Evolutionary conservation across 2,113 vertebrate species (phyloP).

Genomic region (Callipepla californica): DNA sequence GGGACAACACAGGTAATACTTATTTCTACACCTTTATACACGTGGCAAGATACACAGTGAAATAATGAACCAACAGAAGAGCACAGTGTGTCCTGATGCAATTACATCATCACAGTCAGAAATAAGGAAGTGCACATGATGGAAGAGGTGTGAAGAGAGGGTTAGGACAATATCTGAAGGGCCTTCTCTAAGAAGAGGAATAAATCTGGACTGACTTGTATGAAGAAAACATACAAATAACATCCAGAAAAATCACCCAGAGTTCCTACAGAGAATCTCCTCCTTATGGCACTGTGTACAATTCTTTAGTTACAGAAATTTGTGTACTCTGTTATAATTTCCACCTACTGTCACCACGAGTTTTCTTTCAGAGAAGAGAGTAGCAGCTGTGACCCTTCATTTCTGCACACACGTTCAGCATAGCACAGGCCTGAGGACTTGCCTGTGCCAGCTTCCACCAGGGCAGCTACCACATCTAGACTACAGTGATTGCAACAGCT

Average conservation of each 20-base stretch:
- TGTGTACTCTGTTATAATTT: not conserved
- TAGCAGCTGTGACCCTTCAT: not conserved
- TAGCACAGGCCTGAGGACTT: not conserved
- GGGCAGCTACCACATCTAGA: not conserved
- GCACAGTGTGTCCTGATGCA: not conserved
- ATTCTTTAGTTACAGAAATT: too few relatives aligned
- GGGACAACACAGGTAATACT: not conserved
- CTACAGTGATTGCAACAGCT: not conserved
- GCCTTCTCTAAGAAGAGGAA: not conserved
- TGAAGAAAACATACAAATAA: not conserved
- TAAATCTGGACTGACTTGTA: not conserved
- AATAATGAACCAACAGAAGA: not conserved
- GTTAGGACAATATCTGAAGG: not conserved
- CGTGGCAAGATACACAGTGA: not conserved
- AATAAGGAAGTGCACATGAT: not conserved
- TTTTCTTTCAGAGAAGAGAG: not conserved
- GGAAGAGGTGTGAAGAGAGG: not conserved
- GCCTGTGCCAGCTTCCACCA: constrained; percentile 54
- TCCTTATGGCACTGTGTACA: too few relatives aligned
- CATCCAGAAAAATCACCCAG: not conserved
- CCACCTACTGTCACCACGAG: not conserved
- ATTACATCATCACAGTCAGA: not conserved
- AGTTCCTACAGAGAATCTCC: not conserved
- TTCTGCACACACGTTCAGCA: not conserved
- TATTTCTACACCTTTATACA: constrained; percentile 10